phyloP scores from a whole-genome alignment of 2,888 invertebrate genomes.

The Apamea monoglypha region DNA sequence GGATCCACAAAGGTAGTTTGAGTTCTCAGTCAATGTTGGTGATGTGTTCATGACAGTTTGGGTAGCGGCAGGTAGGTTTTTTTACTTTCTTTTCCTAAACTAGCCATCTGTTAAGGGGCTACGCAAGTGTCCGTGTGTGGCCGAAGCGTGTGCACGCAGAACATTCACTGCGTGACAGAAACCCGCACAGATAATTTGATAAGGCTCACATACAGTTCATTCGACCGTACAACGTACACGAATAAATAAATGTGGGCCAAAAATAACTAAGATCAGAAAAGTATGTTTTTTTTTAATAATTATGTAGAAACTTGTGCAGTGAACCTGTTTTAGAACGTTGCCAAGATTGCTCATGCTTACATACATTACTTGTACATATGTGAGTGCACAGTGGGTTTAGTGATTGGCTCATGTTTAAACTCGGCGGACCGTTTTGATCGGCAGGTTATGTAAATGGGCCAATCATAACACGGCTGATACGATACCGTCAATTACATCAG shows the following conservation, averaged over 20 bases:
- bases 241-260: neutral
- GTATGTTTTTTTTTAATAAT: neutral
- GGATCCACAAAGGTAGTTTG: neutral
- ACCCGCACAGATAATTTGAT: neutral
- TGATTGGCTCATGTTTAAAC: constrained; percentile 10
- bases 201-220: neutral
- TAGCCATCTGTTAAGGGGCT: neutral
- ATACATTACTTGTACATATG: neutral
- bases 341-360: neutral
- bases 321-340: neutral
- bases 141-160: neutral
- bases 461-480: constrained; percentile 16
- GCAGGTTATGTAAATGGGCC: constrained; percentile 18
- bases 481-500: constrained; percentile 1
- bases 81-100: neutral
- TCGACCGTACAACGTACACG: neutral
- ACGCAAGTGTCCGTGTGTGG: no score
- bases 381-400: neutral
- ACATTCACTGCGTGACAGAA: neutral
- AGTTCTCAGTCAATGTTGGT: neutral
- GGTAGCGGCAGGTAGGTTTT: no score
- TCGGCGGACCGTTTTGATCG: neutral
- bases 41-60: neutral
- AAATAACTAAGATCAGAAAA: neutral
- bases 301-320: neutral